A percentile compares a stretch with the other conserved stretches of the same genome.
phyloP scores from a whole-genome alignment of 2,888 invertebrate species.

The Eristalis intricaria region DNA sequence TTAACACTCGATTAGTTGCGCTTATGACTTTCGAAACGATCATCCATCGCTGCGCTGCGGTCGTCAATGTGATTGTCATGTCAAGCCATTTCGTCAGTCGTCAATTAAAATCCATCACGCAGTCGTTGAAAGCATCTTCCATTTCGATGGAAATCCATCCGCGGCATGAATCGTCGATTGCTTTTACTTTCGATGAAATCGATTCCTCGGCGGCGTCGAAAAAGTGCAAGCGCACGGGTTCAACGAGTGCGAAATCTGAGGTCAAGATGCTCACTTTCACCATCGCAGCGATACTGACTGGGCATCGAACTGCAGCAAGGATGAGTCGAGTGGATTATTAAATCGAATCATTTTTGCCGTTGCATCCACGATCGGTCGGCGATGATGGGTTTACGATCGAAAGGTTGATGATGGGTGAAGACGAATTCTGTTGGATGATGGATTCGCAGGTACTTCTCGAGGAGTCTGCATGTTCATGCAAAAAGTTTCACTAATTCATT shows the following conservation, averaged over 20 bases:
- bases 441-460: background rate
- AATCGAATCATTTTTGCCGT: constrained; percentile 63
- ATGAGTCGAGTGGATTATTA: constrained; percentile 62
- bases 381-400: constrained; percentile 54
- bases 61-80: background rate
- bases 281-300: background rate
- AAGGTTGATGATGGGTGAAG: constrained; percentile 48
- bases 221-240: constrained; percentile 35
- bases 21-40: background rate
- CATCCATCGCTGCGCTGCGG: background rate
- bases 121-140: background rate
- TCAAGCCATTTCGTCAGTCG: background rate
- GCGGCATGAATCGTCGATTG: background rate
- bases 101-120: background rate
- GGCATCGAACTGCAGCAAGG: constrained; percentile 8
- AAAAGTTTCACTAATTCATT: background rate
- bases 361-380: constrained; percentile 44
- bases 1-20: background rate
- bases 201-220: background rate
- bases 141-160: constrained; percentile 18
- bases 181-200: constrained; percentile 48
- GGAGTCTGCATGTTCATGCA: background rate
- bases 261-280: constrained; percentile 69
- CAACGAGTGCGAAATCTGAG: constrained; percentile 51
- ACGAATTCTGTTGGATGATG: constrained; percentile 34